Conservation (phyloP, 2,888 invertebrate genomes). For the Mimachlamys varia region DNA sequence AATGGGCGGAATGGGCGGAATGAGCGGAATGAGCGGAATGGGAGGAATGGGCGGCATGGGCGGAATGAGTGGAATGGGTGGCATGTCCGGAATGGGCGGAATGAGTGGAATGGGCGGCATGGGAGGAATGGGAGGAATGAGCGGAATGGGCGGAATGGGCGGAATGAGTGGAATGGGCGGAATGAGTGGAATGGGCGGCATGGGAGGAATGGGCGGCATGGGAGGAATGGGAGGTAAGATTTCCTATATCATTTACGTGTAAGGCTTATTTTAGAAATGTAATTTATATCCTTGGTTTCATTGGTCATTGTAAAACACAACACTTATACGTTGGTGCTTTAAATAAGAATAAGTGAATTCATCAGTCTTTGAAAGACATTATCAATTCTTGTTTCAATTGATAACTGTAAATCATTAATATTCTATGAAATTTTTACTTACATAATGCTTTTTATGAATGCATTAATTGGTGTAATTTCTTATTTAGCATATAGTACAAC, state of each 20-base stretch:
- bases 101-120: neutral
- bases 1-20: neutral
- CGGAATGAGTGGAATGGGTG: neutral
- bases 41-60: neutral
- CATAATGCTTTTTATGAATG: too few species aligned
- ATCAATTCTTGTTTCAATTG: too few species aligned
- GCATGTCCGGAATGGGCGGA: neutral
- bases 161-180: conserved; percentile 12
- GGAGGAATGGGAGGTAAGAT: neutral
- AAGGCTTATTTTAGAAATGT: too few species aligned
- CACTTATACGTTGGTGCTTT: too few species aligned
- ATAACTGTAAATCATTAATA: too few species aligned
- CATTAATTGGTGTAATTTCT: too few species aligned
- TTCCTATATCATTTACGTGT: neutral
- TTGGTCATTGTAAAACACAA: too few species aligned
- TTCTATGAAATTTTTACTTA: too few species aligned
- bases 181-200: neutral
- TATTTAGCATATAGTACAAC: too few species aligned
- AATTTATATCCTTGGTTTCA: too few species aligned
- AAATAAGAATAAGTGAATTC: too few species aligned
- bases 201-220: neutral
- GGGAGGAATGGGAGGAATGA: neutral
- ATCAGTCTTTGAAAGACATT: too few species aligned
- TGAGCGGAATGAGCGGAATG: neutral
- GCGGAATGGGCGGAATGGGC: neutral